Evolutionary conservation across 2,797 vertebrate species (phyloP).

Genomic region (Sparus aurata): DNA sequence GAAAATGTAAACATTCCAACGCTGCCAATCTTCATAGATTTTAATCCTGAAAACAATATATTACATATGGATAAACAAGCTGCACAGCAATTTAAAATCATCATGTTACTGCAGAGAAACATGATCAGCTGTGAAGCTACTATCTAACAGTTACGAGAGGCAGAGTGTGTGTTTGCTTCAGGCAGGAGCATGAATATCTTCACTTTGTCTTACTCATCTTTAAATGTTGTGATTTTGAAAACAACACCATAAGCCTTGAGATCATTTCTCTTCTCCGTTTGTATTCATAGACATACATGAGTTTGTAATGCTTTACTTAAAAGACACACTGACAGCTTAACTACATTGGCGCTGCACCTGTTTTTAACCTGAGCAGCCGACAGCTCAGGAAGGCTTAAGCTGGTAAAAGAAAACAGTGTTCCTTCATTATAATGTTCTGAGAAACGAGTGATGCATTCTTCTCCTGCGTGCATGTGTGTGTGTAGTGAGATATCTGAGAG

Average conservation of each 20-base stretch:
- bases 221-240: conserved; percentile 27
- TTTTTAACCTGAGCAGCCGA: conserved; percentile 8
- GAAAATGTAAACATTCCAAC: not conserved
- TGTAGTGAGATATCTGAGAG: conserved; percentile 6
- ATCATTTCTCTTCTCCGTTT: conserved; percentile 9
- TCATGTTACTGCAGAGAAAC: not conserved
- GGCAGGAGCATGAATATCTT: conserved; percentile 12
- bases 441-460: conserved; percentile 7
- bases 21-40: not conserved
- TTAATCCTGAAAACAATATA: not conserved
- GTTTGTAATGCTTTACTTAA: not conserved
- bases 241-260: conserved; percentile 53
- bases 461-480: not conserved
- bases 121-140: not conserved
- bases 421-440: not conserved
- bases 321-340: not conserved
- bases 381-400: conserved; percentile 9
- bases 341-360: not conserved
- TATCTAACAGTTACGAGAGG: not conserved
- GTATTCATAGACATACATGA: not conserved
- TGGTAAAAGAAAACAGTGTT: not conserved
- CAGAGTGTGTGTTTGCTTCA: not conserved
- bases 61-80: not conserved
- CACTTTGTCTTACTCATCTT: conserved; percentile 27
- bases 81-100: not conserved